Evolutionary conservation across 2,797 vertebrate genomes (phyloP).

Genomic region (Megaceryle alcyon): DNA sequence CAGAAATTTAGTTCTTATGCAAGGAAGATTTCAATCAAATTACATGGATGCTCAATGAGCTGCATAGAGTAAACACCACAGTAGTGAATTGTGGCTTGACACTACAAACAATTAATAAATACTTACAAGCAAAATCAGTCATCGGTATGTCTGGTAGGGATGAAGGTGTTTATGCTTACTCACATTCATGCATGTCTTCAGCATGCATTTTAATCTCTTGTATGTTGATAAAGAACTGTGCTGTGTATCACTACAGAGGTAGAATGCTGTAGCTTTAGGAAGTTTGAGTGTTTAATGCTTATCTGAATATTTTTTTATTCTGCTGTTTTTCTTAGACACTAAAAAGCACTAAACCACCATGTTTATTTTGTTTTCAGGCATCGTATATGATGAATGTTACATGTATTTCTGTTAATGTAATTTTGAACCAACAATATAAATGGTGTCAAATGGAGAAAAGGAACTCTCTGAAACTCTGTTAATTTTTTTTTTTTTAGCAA

Average conservation of each 20-base stretch:
- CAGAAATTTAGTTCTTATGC: neutral
- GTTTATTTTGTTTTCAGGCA: neutral
- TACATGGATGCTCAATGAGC: neutral
- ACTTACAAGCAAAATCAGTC: neutral
- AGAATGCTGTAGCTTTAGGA: neutral
- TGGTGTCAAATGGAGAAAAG: neutral
- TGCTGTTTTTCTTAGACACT: neutral
- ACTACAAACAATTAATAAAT: neutral
- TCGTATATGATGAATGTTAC: neutral
- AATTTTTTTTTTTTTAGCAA: neutral
- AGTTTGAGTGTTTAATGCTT: neutral
- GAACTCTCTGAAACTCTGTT: neutral
- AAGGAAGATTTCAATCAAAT: neutral
- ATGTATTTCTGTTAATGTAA: neutral
- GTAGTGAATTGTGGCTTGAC: neutral
- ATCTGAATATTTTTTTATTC: neutral
- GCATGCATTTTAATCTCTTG: neutral
- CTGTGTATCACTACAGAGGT: neutral
- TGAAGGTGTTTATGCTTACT: neutral
- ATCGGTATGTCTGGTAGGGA: neutral
- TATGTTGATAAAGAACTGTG: neutral
- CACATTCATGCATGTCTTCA: neutral
- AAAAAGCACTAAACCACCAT: neutral
- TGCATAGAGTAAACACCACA: neutral
- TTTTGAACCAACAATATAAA: constrained; percentile 5